phyloP scores from a whole-genome alignment of 2,113 vertebrate genomes.

The Channa maculata region DNA sequence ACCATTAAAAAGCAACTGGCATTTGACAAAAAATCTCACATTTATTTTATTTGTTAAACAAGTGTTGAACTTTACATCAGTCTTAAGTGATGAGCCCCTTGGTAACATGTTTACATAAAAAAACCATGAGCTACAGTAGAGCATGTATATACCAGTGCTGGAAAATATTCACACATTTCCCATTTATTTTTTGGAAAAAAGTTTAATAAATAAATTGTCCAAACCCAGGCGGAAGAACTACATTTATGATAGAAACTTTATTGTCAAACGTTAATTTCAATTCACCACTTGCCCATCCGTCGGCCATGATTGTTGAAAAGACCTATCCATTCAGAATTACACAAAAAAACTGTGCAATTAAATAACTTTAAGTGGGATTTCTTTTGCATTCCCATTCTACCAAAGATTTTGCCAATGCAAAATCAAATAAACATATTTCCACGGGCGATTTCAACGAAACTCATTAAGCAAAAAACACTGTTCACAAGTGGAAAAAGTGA shows the following conservation, averaged over 20 bases:
- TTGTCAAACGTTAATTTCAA: conserved; percentile 84
- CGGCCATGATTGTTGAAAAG: conserved; percentile 83
- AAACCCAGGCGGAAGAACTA: conserved; percentile 93
- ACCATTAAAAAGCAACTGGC: conserved; percentile 80
- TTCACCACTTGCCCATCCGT: conserved; percentile 79
- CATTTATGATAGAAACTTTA: conserved; percentile 88
- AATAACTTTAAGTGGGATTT: conserved; percentile 62
- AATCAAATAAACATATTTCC: conserved; percentile 74
- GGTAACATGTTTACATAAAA: conserved; percentile 95
- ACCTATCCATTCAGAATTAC: conserved; percentile 78
- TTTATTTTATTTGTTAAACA: conserved; percentile 99
- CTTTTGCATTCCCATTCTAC: conserved; percentile 62
- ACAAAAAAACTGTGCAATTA: conserved; percentile 79
- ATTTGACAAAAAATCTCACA: conserved; percentile 98
- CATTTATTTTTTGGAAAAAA: conserved; percentile 80
- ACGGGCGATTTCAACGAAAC: conserved; percentile 71
- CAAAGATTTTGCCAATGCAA: conserved; percentile 59
- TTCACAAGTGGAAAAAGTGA: conserved; percentile 85
- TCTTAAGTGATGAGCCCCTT: conserved; percentile 97
- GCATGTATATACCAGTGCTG: conserved; percentile 89
- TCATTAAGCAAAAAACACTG: conserved; percentile 78
- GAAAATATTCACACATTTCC: conserved; percentile 92
- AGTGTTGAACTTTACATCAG: conserved; percentile 99
- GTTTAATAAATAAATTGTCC: conserved; percentile 98
- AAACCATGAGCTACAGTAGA: conserved; percentile 88